These are phyloP conservation scores for Heliconius charithonia DNA, from an alignment of 2,888 invertebrate genomes.

Conservation along the genomic window DNA sequence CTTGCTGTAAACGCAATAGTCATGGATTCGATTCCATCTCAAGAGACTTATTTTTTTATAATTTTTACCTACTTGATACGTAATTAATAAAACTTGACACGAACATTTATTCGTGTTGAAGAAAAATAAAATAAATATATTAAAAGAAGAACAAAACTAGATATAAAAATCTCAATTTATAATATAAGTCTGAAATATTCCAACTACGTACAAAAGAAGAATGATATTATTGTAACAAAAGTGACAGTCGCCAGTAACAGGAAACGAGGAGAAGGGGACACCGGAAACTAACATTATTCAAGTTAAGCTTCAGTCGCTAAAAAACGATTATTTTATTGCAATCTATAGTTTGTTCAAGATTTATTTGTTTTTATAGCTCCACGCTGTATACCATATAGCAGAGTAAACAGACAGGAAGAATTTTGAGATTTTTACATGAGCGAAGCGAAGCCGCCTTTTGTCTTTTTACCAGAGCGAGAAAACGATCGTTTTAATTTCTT, in stretches of 20 bases:
- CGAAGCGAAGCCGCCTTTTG: too few species aligned
- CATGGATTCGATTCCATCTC: not conserved
- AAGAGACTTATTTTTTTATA: not conserved
- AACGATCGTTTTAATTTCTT: too few species aligned
- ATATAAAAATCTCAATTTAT: not conserved
- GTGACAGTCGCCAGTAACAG: not conserved
- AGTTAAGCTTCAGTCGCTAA: not conserved
- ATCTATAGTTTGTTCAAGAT: not conserved
- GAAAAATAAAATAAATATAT: too few species aligned
- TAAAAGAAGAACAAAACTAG: not conserved
- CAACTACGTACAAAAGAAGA: not conserved
- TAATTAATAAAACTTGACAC: not conserved
- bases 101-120: too few species aligned
- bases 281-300: conserved; percentile 14
- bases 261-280: not conserved
- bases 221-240: not conserved
- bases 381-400: not conserved
- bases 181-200: not conserved
- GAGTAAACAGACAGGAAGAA: not conserved
- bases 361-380: not conserved
- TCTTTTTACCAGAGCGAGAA: too few species aligned
- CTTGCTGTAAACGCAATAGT: not conserved
- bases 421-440: not conserved
- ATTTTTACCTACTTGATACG: not conserved
- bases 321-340: not conserved